phyloP scores from a whole-genome alignment of 1,140 invertebrate genomes.

The Aphaenogaster ashmeadi region DNA sequence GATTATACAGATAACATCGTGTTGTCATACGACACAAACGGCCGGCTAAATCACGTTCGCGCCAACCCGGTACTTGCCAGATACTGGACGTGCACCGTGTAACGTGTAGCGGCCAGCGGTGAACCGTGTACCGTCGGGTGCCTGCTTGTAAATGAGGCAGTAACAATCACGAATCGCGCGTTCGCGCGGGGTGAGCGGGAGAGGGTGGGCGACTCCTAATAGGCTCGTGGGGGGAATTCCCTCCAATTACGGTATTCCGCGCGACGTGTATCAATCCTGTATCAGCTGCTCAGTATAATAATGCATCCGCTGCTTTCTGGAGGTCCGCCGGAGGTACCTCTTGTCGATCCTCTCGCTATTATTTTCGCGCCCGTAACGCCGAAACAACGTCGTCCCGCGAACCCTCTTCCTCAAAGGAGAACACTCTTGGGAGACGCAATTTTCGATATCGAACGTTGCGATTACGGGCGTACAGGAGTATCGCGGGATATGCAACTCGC shows the following conservation, averaged over 20 bases:
- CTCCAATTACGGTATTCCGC: slow-evolving; percentile 70
- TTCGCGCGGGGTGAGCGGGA: slow-evolving; percentile 10
- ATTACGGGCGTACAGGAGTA: slow-evolving; percentile 55
- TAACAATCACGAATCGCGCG: slow-evolving; percentile 77
- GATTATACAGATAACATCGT: slow-evolving; percentile 58
- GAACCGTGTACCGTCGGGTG: slow-evolving; percentile 69
- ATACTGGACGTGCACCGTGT: background rate
- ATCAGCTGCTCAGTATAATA: slow-evolving; percentile 67
- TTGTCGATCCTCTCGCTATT: background rate
- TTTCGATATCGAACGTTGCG: slow-evolving; percentile 42
- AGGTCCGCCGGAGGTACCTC: background rate
- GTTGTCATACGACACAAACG: slow-evolving; percentile 52
- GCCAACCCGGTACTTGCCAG: slow-evolving; percentile 15
- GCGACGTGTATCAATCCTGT: slow-evolving; percentile 65
- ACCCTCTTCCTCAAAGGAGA: slow-evolving; percentile 4
- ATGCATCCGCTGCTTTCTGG: slow-evolving; percentile 51
- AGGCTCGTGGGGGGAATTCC: slow-evolving; percentile 66
- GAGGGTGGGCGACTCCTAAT: slow-evolving; percentile 31
- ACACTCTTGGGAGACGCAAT: slow-evolving; percentile 32
- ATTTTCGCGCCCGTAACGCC: background rate
- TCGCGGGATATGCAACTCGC: slow-evolving; percentile 25
- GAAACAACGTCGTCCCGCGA: background rate
- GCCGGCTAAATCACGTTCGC: slow-evolving; percentile 38
- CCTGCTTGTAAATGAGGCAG: slow-evolving; percentile 81
- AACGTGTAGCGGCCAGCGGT: background rate